A percentile compares a stretch with the other conserved stretches of the same genome.
Evolutionary conservation across 1,140 invertebrate species (phyloP).

Genomic region (Melipona quadrifasciata): DNA sequence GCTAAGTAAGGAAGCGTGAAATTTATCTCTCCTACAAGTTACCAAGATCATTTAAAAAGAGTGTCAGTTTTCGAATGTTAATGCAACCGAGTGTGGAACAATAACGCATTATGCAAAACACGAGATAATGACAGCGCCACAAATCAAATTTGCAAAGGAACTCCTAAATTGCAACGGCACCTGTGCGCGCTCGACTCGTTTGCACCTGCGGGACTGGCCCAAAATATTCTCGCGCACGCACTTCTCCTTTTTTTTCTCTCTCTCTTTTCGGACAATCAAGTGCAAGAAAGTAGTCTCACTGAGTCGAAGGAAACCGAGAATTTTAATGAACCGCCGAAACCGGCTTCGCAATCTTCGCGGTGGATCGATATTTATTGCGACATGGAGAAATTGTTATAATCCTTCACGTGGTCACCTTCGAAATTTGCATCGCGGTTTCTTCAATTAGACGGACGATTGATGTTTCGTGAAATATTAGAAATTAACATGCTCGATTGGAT

Average conservation of each 20-base stretch:
- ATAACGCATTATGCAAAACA: neutral
- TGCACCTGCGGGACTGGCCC: slow-evolving; percentile 52
- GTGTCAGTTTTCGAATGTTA: neutral
- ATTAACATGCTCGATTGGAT: neutral
- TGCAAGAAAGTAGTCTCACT: slow-evolving; percentile 8
- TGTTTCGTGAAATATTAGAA: neutral
- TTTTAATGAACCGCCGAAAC: slow-evolving; percentile 49
- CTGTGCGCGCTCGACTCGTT: slow-evolving; percentile 38
- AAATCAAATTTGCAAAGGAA: slow-evolving; percentile 26
- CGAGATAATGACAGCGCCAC: neutral
- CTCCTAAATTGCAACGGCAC: slow-evolving; percentile 56
- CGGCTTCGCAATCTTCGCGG: slow-evolving; percentile 10
- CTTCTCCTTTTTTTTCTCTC: neutral
- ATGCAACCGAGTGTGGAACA: neutral
- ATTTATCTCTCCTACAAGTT: neutral
- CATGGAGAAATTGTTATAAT: neutral
- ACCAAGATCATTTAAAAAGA: neutral
- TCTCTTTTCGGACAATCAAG: neutral
- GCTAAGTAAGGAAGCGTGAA: neutral
- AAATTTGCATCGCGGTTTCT: neutral
- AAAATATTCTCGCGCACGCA: slow-evolving; percentile 40
- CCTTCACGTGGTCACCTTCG: neutral
- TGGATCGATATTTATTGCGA: neutral
- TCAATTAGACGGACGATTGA: too few relatives aligned
- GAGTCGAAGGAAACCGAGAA: slow-evolving; percentile 25